Evolutionary conservation across 2,888 invertebrate genomes (phyloP).

Genomic region (Dryadula phaetusa): DNA sequence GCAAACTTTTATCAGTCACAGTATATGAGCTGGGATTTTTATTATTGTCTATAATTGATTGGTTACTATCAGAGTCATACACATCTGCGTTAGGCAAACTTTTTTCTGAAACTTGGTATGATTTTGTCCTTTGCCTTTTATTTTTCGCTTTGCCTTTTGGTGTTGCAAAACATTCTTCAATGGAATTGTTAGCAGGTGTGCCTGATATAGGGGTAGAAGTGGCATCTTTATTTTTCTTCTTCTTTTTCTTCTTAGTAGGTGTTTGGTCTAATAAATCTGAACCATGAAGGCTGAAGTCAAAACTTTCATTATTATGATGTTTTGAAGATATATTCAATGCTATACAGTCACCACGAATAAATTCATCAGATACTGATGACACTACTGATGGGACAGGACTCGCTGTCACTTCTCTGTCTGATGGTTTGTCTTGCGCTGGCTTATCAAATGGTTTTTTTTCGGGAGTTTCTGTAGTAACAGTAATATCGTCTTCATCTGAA

Average conservation of each 20-base stretch:
- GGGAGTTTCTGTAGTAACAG: conserved; percentile 43
- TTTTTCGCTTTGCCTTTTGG: conserved; percentile 79
- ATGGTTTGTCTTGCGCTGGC: conserved; percentile 50
- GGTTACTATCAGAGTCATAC: conserved; percentile 85
- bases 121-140: conserved; percentile 70
- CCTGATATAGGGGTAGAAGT: conserved; percentile 62
- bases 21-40: conserved; percentile 60
- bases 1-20: conserved; percentile 71
- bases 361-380: conserved; percentile 80
- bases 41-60: conserved; percentile 60
- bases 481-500: conserved; percentile 76
- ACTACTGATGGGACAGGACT: conserved; percentile 80
- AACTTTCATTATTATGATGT: conserved; percentile 66
- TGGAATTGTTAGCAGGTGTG: conserved; percentile 49
- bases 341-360: conserved; percentile 78
- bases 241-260: conserved; percentile 73
- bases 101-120: conserved; percentile 67
- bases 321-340: conserved; percentile 78
- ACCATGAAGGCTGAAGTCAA: conserved; percentile 80
- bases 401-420: conserved; percentile 63
- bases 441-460: conserved; percentile 44
- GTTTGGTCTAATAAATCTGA: conserved; percentile 71
- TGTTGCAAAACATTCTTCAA: conserved; percentile 74
- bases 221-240: conserved; percentile 69
- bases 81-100: conserved; percentile 77